Percentiles rank a stretch among this genome's conserved stretches.
Evolutionary conservation across 2,888 invertebrate genomes (phyloP).

Genomic region (Charanyca ferruginea): DNA sequence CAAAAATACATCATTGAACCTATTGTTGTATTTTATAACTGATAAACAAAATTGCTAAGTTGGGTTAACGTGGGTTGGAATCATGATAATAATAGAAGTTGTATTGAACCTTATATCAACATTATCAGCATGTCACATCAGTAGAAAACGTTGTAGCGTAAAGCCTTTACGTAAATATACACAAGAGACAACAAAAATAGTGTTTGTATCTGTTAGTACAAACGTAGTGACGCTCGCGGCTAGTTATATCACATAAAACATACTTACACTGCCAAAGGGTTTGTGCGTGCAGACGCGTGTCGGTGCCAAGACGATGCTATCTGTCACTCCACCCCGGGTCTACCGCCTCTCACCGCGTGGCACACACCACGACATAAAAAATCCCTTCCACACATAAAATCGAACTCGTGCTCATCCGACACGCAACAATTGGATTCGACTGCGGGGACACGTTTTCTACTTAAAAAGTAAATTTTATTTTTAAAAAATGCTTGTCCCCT

Average conservation of each 20-base stretch:
- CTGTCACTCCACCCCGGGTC: constrained; percentile 69
- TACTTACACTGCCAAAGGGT: constrained; percentile 74
- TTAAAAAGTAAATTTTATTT: constrained; percentile 89
- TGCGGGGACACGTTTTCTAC: constrained; percentile 87
- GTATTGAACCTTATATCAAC: constrained; percentile 12
- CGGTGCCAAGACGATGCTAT: constrained; percentile 74
- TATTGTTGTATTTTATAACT: background rate
- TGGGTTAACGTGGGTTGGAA: background rate
- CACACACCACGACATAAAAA: constrained; percentile 89
- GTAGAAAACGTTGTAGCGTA: constrained; percentile 52
- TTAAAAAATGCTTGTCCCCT: constrained; percentile 87
- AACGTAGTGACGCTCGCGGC: constrained; percentile 69
- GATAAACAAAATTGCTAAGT: background rate
- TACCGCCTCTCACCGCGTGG: constrained; percentile 70
- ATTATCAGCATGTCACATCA: constrained; percentile 32
- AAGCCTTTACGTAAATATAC: constrained; percentile 67
- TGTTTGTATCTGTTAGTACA: constrained; percentile 47
- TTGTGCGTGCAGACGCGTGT: constrained; percentile 74
- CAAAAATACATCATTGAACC: too few relatives aligned
- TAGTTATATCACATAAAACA: constrained; percentile 63
- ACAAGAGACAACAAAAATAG: constrained; percentile 55
- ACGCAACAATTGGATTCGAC: constrained; percentile 90
- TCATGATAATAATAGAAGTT: constrained; percentile 14
- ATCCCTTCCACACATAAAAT: constrained; percentile 88
- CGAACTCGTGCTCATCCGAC: constrained; percentile 90